These are phyloP conservation scores for Sphaerophoria rueppellii DNA, from an alignment of 2,888 invertebrate genomes.

Conservation along the genomic window DNA sequence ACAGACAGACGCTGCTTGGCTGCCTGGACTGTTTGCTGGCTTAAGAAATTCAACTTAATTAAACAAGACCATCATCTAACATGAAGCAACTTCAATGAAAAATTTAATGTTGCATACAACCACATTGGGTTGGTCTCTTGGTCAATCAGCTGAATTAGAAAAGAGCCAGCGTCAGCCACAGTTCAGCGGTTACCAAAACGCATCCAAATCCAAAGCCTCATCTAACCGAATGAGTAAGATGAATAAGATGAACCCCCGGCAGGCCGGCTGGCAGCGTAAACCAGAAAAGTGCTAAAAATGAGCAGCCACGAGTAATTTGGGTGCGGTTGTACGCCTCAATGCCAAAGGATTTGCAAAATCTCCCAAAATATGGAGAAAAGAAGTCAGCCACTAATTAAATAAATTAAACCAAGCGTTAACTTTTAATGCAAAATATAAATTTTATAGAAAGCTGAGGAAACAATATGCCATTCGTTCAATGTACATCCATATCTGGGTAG, in stretches of 20 bases:
- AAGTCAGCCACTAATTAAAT: slow-evolving; percentile 76
- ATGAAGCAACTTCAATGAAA: slow-evolving; percentile 32
- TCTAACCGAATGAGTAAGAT: slow-evolving; percentile 48
- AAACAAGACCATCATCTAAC: not conserved
- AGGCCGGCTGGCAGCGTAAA: not conserved
- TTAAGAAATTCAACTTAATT: slow-evolving; percentile 45
- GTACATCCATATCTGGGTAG: slow-evolving; percentile 38
- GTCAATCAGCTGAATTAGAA: not conserved
- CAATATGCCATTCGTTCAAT: slow-evolving; percentile 64
- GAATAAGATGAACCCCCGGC: slow-evolving; percentile 59
- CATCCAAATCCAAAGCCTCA: slow-evolving; percentile 61
- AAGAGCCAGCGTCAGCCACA: slow-evolving; percentile 36
- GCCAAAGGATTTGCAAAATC: slow-evolving; percentile 58
- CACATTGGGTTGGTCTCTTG: slow-evolving; percentile 33
- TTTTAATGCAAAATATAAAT: slow-evolving; percentile 74
- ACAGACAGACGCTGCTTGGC: not conserved
- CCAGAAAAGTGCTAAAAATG: slow-evolving; percentile 46
- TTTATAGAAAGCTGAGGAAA: slow-evolving; percentile 53
- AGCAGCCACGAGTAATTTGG: slow-evolving; percentile 67
- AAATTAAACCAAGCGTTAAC: slow-evolving; percentile 77
- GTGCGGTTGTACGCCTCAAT: slow-evolving; percentile 60
- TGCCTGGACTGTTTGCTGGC: slow-evolving; percentile 24
- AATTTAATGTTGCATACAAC: slow-evolving; percentile 66
- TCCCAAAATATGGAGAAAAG: slow-evolving; percentile 61
- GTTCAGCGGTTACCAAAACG: slow-evolving; percentile 44